phyloP scores from a whole-genome alignment of 2,888 invertebrate genomes.

The Nasonovia ribisnigri region DNA sequence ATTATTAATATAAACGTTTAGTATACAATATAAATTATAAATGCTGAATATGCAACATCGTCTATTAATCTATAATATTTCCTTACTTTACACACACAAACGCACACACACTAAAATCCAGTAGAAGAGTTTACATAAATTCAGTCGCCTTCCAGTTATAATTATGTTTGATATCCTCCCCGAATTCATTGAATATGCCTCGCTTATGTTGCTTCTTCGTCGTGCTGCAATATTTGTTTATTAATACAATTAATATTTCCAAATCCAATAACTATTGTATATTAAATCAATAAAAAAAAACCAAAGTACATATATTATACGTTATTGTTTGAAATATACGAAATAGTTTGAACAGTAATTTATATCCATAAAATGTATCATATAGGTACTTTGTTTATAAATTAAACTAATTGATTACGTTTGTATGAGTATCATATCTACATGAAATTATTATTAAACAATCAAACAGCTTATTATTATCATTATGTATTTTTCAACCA shows the following conservation, averaged over 20 bases:
- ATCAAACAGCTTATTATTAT: neutral
- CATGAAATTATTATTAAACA: neutral
- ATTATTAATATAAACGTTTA: too few relatives aligned
- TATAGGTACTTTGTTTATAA: neutral
- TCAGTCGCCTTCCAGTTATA: neutral
- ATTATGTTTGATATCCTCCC: neutral
- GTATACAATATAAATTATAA: too few relatives aligned
- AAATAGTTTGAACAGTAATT: neutral
- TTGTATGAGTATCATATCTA: neutral
- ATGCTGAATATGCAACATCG: too few relatives aligned
- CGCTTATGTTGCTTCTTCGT: neutral
- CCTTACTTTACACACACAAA: neutral
- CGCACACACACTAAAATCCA: neutral
- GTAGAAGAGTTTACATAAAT: neutral
- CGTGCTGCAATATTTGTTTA: neutral
- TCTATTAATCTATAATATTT: neutral
- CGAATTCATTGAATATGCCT: neutral
- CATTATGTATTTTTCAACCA: neutral
- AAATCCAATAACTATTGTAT: neutral
- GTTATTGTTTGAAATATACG: neutral
- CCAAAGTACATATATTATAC: neutral
- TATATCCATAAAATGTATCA: neutral
- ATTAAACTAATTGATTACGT: neutral
- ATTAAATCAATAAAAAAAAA: neutral
- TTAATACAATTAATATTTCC: neutral